phyloP scores from a whole-genome alignment of 2,113 vertebrate species.

The Bombycilla garrulus region DNA sequence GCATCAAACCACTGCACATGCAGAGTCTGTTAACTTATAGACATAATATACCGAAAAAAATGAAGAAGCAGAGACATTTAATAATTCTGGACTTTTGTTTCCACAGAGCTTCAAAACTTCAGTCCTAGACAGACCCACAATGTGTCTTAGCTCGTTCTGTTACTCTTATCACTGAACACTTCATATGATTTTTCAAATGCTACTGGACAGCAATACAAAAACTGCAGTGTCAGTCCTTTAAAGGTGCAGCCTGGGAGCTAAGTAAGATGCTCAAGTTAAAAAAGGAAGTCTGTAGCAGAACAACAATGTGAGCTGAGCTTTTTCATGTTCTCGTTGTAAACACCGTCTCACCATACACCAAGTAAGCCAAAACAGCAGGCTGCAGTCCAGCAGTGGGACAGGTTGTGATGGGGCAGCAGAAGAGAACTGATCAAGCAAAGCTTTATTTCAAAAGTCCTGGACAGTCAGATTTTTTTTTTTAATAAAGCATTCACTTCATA shows the following conservation, averaged over 20 bases:
- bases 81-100: neutral
- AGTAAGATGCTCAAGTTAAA: neutral
- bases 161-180: neutral
- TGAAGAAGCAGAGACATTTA: neutral
- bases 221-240: neutral
- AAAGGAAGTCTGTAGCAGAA: neutral
- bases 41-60: neutral
- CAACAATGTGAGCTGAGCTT: neutral
- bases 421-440: neutral
- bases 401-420: neutral
- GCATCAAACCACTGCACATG: neutral
- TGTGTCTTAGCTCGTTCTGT: neutral
- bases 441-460: neutral
- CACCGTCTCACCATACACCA: rapidly evolving
- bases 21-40: neutral
- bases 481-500: neutral
- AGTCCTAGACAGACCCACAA: neutral
- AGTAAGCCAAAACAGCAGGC: neutral
- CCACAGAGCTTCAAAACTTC: neutral
- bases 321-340: neutral
- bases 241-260: neutral
- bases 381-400: neutral
- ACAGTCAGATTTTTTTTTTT: neutral
- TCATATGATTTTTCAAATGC: neutral
- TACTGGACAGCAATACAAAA: neutral